Base-by-base conservation (phyloP, 2,797 vertebrate species). In the Ammospiza maritima region DNA sequence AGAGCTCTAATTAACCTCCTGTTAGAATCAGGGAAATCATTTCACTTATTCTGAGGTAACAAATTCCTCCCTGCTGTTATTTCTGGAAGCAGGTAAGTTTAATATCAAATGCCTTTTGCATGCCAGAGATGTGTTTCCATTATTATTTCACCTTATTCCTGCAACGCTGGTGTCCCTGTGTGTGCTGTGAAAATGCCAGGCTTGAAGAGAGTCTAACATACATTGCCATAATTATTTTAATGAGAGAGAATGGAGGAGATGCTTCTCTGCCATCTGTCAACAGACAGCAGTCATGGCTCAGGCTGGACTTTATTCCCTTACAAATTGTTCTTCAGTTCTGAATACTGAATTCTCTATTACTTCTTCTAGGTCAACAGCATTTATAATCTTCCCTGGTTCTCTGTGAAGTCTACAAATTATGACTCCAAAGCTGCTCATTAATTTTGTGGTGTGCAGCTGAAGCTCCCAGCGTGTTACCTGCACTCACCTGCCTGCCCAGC, bases 1-100 rank as follows among this genome's bases (percentile, higher is more conserved):
- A 89, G 86, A 96, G 85, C 88, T 95, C 96, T 96, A 96, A 97
- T 97, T 96, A 97, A 94, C 95, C 95, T 96, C 75, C 93, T 92
- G 78, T 93, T 95, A 77, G 90, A 97, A 88, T 89, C 80, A 96
- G 85, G 88, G 71, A 87, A 88, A 96, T 94, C 34, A 80, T 83
- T 96, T 95, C 93, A 64, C 79, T 96, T 91, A 77, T 82, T 93
- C 38, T 1, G 2, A 80, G 79, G 77, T 96, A 79, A 91, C 95
- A 92, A 94, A 96, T 92, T 79, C 71, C 87, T 96, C 66, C 93
- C 91, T 92, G 90, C 90, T 90, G 69, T 94, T 97, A 96, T 95
- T 97, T 96, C 94, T 94, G 95, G 92, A 96, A 93, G 89, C 93
- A 92, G 93, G 74, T 89, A 75, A 66, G 77, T 73, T 96, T 73